Evolutionary conservation across 2,113 vertebrate genomes (phyloP).

Genomic region (Dromaius novaehollandiae): DNA sequence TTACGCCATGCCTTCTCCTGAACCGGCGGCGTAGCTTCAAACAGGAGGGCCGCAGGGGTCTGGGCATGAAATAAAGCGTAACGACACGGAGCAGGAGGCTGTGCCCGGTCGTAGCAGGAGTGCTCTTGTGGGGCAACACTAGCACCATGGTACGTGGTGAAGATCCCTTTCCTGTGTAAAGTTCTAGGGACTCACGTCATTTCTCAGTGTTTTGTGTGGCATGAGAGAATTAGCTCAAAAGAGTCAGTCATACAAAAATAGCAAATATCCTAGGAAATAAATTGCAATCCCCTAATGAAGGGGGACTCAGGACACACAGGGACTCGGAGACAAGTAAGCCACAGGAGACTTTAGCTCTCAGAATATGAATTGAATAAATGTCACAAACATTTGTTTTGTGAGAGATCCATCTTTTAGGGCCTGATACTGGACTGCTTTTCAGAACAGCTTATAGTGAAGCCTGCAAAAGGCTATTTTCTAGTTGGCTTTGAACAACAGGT

Average conservation of each 20-base stretch:
- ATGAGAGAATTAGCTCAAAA: background rate
- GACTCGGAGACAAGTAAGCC: background rate
- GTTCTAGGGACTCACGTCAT: background rate
- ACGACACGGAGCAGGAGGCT: background rate
- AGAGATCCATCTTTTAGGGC: background rate
- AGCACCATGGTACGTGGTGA: background rate
- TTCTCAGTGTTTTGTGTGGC: background rate
- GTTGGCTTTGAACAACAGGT: background rate
- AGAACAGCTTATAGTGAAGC: background rate
- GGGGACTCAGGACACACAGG: background rate
- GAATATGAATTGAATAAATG: background rate
- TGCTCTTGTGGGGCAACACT: background rate
- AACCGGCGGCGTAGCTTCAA: background rate
- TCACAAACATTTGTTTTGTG: background rate
- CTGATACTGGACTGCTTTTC: background rate
- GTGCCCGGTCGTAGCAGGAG: background rate
- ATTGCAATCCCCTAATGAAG: background rate
- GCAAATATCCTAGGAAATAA: background rate
- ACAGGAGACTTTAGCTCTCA: background rate
- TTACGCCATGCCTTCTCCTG: background rate
- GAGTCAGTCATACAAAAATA: no score
- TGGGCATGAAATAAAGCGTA: background rate
- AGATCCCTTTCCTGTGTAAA: background rate
- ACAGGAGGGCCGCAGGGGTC: background rate
- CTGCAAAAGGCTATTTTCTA: background rate